Evolutionary conservation across 2,113 vertebrate species (phyloP), one percentile per base, ranked within the genome.

Genomic region (Oncorhynchus gorbuscha): DNA sequence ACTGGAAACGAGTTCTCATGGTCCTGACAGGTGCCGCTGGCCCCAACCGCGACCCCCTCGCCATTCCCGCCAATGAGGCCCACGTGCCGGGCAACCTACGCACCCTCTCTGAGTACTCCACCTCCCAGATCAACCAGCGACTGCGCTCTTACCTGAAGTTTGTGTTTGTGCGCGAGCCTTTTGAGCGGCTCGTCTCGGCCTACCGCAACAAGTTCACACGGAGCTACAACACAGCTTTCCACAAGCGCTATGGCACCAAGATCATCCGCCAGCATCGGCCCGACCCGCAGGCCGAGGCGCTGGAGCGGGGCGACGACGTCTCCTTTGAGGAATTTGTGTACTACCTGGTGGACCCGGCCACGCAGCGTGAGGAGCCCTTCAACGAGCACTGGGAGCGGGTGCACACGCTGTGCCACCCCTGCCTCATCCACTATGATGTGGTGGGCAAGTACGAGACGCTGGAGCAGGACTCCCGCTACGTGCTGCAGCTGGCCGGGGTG

Each of bases 381-480:
- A 98, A 98, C 0, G 97, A 98, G 85, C 97, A 98, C 91, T 99
- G 98, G 97, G 97, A 98, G 90, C 90, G 95, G 0, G 95, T 95
- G 4, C 95, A 96, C 74, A 96, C 96, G 0, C 94, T 99, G 69
- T 99, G 98, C 89, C 97, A 97, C 84, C 97, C 97, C 9, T 99
- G 97, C 87, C 93, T 95, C 67, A 91, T 98, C 84, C 95, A 96
- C 91, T 98, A 99, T 0, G 94, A 99, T 0, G 93, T 98, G 58
- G 95, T 99, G 84, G 97, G 98, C 64, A 97, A 96, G 84, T 97
- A 99, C 0, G 97, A 99, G 92, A 99, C 97, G n/a, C 90, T 99
- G 91, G 94, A 95, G 0, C 91, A 97, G 77, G 97, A 99, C 7
- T 96, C 98, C 48, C 88, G 88, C 81, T 98, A 97, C 61, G 93